A percentile compares a stretch with the other conserved stretches of the same genome.
These are phyloP conservation scores for Pangasianodon hypophthalmus DNA, from an alignment of 2,113 vertebrate species.

Conservation along the genomic window DNA sequence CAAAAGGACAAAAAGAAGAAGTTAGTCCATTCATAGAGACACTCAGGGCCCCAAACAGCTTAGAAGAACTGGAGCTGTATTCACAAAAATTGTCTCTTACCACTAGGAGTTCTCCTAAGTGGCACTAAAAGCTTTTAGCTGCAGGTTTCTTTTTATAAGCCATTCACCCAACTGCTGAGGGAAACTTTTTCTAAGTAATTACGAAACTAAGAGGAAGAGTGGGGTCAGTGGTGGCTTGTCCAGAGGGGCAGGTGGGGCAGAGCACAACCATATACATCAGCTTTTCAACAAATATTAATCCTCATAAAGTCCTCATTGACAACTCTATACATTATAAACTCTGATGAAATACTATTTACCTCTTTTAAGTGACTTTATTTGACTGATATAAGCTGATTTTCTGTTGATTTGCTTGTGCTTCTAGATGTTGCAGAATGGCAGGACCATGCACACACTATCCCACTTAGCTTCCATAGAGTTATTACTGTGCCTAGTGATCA, in stretches of 20 bases:
- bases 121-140: background rate
- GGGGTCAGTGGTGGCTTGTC: background rate
- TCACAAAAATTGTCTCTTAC: background rate
- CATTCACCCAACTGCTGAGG: background rate
- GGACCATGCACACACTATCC: too few relatives aligned
- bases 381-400: too few relatives aligned
- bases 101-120: background rate
- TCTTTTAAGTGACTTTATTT: too few relatives aligned
- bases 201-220: background rate
- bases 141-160: background rate
- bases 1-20: conserved; percentile 52
- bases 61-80: background rate
- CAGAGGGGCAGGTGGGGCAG: background rate
- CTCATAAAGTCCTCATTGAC: background rate
- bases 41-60: background rate
- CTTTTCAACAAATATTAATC: background rate
- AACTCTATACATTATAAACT: background rate
- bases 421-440: too few relatives aligned
- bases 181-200: background rate
- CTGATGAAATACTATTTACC: background rate
- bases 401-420: too few relatives aligned
- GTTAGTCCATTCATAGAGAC: background rate
- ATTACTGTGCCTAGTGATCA: too few relatives aligned
- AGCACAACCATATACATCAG: background rate
- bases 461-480: too few relatives aligned